A percentile compares a stretch with the other conserved stretches of the same genome.
Conservation (phyloP, 2,797 vertebrate species). For the Acipenser ruthenus region DNA sequence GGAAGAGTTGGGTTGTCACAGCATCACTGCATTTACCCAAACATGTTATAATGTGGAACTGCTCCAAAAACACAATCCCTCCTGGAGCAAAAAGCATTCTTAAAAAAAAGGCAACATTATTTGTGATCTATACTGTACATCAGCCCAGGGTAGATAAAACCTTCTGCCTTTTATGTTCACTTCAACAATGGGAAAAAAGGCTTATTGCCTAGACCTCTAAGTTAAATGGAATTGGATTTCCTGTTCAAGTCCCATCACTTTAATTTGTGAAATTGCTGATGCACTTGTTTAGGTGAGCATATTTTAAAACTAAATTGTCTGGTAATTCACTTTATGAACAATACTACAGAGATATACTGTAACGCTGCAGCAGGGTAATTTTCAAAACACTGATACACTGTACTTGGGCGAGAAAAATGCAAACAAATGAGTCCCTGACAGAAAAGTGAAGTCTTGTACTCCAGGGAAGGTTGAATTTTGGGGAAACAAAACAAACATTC, state of each 20-base stretch:
- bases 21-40: too few species aligned
- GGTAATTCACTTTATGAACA: conserved; percentile 19
- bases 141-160: conserved; percentile 18
- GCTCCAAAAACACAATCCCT: too few species aligned
- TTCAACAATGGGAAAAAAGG: conserved; percentile 24
- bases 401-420: background rate
- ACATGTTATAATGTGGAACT: too few species aligned
- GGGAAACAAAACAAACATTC: background rate
- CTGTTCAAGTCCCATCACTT: conserved; percentile 24
- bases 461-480: background rate
- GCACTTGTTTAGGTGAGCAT: conserved; percentile 22
- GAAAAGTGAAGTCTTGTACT: conserved; percentile 21
- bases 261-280: conserved; percentile 37
- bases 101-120: background rate
- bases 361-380: conserved; percentile 3
- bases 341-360: conserved; percentile 10
- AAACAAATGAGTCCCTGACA: background rate
- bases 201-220: conserved; percentile 19
- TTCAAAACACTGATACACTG: conserved; percentile 16
- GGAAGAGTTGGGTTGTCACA: too few species aligned
- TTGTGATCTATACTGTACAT: background rate
- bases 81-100: background rate
- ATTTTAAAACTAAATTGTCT: conserved; percentile 15
- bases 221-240: conserved; percentile 31
- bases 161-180: conserved; percentile 31